Evolutionary conservation across 2,888 invertebrate species (phyloP).

Genomic region (Ectemnius cavifrons): DNA sequence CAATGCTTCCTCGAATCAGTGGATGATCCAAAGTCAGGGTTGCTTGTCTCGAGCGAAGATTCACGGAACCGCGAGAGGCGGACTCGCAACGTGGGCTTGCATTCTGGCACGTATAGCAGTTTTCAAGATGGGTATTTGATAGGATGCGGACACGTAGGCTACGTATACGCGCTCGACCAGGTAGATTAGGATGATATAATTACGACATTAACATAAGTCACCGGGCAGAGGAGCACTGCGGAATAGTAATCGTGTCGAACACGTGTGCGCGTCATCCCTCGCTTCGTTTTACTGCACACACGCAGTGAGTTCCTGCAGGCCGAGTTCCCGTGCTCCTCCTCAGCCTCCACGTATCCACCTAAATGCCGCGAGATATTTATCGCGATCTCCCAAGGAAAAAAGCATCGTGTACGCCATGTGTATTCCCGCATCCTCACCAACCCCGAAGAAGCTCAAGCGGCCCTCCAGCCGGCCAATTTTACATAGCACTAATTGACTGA

Average conservation of each 20-base stretch:
- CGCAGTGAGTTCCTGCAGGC: slow-evolving; percentile 40
- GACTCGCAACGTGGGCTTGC: slow-evolving; percentile 54
- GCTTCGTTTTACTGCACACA: slow-evolving; percentile 51
- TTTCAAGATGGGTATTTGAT: slow-evolving; percentile 77
- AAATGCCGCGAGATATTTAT: slow-evolving; percentile 66
- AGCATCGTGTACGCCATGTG: neutral
- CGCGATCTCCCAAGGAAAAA: slow-evolving; percentile 32
- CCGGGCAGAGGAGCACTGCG: slow-evolving; percentile 69
- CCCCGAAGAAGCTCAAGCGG: neutral
- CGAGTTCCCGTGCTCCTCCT: slow-evolving; percentile 18
- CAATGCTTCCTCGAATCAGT: neutral
- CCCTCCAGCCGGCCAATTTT: no score
- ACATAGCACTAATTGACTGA: no score
- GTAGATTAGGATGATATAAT: slow-evolving; percentile 78
- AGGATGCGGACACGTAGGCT: slow-evolving; percentile 74
- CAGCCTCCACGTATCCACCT: slow-evolving; percentile 53
- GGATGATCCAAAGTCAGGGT: slow-evolving; percentile 24
- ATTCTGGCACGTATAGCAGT: slow-evolving; percentile 77
- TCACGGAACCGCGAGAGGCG: slow-evolving; percentile 48
- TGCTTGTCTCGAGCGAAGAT: slow-evolving; percentile 28
- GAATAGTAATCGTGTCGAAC: slow-evolving; percentile 77
- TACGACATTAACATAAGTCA: slow-evolving; percentile 78
- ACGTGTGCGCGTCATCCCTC: slow-evolving; percentile 67
- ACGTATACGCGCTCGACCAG: slow-evolving; percentile 69
- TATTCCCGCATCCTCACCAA: neutral